Conservation (phyloP, 2,797 vertebrate species). For the Dryobates pubescens region DNA sequence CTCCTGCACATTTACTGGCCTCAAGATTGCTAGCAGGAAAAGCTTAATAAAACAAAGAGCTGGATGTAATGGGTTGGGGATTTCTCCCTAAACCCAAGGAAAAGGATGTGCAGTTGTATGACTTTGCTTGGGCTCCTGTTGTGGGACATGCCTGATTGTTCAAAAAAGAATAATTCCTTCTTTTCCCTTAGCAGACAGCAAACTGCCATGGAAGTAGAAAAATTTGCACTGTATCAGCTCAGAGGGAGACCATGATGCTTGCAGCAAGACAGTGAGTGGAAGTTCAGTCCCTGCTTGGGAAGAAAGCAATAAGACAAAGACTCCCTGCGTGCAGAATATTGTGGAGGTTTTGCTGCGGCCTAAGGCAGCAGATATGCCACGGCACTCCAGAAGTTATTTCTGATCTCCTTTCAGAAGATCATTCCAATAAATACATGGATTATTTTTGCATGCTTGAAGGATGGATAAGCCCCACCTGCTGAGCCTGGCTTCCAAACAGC, state of each 20-base stretch:
- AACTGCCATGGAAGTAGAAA: not conserved
- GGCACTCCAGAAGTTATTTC: not conserved
- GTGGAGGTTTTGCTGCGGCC: not conserved
- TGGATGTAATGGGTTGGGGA: too few species aligned
- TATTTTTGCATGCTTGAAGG: constrained; percentile 15
- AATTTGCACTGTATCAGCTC: not conserved
- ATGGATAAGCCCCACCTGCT: not conserved
- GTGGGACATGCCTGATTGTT: not conserved
- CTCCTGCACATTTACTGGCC: constrained; percentile 17
- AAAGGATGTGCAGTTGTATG: not conserved
- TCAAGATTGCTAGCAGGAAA: not conserved
- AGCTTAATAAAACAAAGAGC: not conserved
- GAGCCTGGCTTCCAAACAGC: not conserved
- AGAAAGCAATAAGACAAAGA: not conserved
- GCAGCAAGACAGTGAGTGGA: not conserved
- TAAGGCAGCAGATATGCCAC: not conserved
- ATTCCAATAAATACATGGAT: constrained; percentile 4
- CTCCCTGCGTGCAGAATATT: not conserved
- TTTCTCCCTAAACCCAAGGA: not conserved
- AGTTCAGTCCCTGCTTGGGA: not conserved
- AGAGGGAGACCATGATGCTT: not conserved
- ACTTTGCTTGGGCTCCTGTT: not conserved
- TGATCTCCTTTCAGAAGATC: not conserved
- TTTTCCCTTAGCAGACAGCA: not conserved
- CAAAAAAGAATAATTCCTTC: not conserved